Evolutionary conservation across 2,113 vertebrate species (phyloP).

Genomic region (Syngnathus floridae): DNA sequence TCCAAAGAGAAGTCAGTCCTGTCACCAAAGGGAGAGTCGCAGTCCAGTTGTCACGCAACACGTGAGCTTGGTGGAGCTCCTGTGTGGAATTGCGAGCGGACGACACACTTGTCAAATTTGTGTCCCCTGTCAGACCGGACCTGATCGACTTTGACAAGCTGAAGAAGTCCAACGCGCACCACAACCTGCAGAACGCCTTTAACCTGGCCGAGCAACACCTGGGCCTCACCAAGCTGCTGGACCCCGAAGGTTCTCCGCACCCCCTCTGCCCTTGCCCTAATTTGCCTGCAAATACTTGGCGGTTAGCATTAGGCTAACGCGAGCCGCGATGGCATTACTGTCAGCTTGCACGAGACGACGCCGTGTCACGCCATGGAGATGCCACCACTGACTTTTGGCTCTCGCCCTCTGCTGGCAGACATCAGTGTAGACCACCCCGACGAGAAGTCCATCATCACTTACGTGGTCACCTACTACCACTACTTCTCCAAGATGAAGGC

Average conservation of each 20-base stretch:
- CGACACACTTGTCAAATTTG: not conserved
- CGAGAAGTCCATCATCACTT: slow-evolving; percentile 97
- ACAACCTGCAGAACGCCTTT: slow-evolving; percentile 98
- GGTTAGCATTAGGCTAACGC: not conserved
- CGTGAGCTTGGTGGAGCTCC: too few relatives aligned
- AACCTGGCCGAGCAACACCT: slow-evolving; percentile 92
- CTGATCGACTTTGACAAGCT: slow-evolving; percentile 97
- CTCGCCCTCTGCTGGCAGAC: slow-evolving; percentile 56
- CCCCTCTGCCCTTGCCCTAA: too few relatives aligned
- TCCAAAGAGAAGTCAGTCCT: too few relatives aligned
- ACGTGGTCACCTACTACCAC: slow-evolving; percentile 96
- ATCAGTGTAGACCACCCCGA: slow-evolving; percentile 98
- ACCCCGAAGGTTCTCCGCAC: slow-evolving; percentile 78
- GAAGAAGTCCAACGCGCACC: slow-evolving; percentile 97
- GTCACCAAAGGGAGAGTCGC: too few relatives aligned
- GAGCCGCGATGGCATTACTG: too few relatives aligned
- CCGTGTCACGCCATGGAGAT: too few relatives aligned
- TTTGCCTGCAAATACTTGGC: not conserved
- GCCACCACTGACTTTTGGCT: not conserved
- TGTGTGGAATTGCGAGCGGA: too few relatives aligned
- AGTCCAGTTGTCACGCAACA: too few relatives aligned
- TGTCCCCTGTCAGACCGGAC: slow-evolving; percentile 76
- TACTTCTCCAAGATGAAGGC: slow-evolving; percentile 99
- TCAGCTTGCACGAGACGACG: not conserved
- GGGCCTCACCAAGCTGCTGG: slow-evolving; percentile 87